A percentile compares a stretch with the other conserved stretches of the same genome.
Conservation (phyloP, 2,888 invertebrate genomes). For the Eupithecia pulchellata region DNA sequence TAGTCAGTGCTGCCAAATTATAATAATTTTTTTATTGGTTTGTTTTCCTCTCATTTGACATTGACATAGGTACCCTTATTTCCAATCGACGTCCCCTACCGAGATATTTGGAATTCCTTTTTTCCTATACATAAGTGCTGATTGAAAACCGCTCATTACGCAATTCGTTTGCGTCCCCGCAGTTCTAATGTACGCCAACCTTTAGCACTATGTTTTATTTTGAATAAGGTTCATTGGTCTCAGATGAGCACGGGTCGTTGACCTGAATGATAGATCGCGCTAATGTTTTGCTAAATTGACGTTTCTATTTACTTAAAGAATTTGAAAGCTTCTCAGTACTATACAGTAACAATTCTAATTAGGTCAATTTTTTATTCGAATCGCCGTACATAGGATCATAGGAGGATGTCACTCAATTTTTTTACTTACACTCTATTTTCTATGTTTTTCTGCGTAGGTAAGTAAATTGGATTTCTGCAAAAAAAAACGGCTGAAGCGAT, state of each 20-base stretch:
- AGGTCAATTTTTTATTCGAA: background rate
- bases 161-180: no score
- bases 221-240: slow-evolving; percentile 44
- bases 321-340: slow-evolving; percentile 2
- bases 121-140: no score
- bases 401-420: background rate
- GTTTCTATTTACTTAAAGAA: slow-evolving; percentile 8
- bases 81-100: no score
- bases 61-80: no score
- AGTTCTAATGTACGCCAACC: background rate
- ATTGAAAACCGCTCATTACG: no score
- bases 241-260: slow-evolving; percentile 37
- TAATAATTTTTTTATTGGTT: no score
- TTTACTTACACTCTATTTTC: background rate
- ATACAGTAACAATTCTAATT: background rate
- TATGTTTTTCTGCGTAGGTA: background rate
- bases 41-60: no score
- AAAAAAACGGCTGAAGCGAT: background rate
- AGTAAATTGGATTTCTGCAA: background rate
- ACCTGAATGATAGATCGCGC: slow-evolving; percentile 41
- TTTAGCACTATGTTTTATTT: slow-evolving; percentile 45
- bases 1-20: no score
- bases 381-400: no score
- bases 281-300: slow-evolving; percentile 30
- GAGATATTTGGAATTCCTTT: no score